These are phyloP conservation scores for Iselma pallidipennis DNA, from an alignment of 2,888 invertebrate genomes.

Conservation along the genomic window DNA sequence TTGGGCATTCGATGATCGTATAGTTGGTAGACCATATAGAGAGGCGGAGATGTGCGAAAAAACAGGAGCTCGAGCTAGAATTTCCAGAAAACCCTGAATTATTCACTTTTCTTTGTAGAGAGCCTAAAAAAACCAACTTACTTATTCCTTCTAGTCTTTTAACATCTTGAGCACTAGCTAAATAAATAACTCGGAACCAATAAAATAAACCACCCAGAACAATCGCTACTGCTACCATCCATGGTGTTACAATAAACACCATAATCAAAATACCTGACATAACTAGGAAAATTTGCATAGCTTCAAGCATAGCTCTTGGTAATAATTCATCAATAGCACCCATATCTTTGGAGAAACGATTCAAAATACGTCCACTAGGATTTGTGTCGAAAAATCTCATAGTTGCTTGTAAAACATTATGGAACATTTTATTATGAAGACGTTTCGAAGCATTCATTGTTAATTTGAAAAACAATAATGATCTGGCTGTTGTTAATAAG, in stretches of 20 bases:
- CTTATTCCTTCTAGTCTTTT: conserved; percentile 66
- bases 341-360: conserved; percentile 84
- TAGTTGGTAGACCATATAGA: conserved; percentile 82
- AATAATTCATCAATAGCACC: conserved; percentile 76
- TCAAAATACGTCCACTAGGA: conserved; percentile 78
- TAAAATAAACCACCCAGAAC: conserved; percentile 68
- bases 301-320: conserved; percentile 67
- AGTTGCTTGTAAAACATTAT: conserved; percentile 72
- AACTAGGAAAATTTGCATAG: conserved; percentile 69
- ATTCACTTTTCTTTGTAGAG: too few relatives aligned
- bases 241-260: conserved; percentile 72
- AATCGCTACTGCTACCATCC: conserved; percentile 66
- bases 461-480: conserved; percentile 71
- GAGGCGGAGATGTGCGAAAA: conserved; percentile 90
- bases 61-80: conserved; percentile 80
- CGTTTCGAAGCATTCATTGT: conserved; percentile 75
- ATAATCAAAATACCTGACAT: conserved; percentile 72
- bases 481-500: conserved; percentile 66
- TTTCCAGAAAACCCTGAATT: conserved; percentile 16
- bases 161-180: conserved; percentile 72
- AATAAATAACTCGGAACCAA: conserved; percentile 67
- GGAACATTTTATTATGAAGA: conserved; percentile 80
- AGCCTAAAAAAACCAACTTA: conserved; percentile 46
- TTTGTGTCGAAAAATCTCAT: conserved; percentile 85
- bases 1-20: conserved; percentile 77